A percentile compares a stretch with the other conserved stretches of the same genome.
phyloP scores from a whole-genome alignment of 2,113 vertebrate species.

The Vidua macroura region DNA sequence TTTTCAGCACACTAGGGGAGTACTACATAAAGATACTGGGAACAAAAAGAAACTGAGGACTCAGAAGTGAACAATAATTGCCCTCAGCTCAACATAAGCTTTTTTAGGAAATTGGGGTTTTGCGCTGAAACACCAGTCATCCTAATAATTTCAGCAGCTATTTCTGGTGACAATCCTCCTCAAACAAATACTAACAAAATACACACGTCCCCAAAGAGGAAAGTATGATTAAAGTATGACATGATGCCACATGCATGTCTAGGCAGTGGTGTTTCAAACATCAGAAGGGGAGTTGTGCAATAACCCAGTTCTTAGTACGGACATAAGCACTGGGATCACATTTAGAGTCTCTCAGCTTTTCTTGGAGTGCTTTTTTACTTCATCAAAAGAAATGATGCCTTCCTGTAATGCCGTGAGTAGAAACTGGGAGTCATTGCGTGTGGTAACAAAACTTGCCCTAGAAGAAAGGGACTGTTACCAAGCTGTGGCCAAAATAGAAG shows the following conservation, averaged over 20 bases:
- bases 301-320: not conserved
- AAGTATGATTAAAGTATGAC: not conserved
- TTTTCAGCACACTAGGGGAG: not conserved
- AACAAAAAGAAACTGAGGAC: not conserved
- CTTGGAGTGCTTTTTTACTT: not conserved
- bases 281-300: slow-evolving; percentile 9
- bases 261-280: not conserved
- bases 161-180: slow-evolving; percentile 1
- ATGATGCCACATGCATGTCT: not conserved
- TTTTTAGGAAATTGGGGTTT: not conserved
- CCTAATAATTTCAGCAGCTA: not conserved
- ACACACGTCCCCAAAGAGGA: not conserved
- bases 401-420: not conserved
- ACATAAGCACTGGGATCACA: not conserved
- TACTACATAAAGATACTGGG: not conserved
- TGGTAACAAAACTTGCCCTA: not conserved
- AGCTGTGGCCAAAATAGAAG: not conserved
- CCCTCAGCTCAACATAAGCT: not conserved
- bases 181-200: not conserved
- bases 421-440: not conserved
- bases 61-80: not conserved
- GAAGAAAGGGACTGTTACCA: not conserved
- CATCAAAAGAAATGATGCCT: not conserved
- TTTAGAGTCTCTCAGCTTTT: not conserved
- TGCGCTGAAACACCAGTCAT: not conserved